Conservation (phyloP, 30 jellyfish, hydroid and myxozoan genomes). For the Chironex yamaguchii region DNA sequence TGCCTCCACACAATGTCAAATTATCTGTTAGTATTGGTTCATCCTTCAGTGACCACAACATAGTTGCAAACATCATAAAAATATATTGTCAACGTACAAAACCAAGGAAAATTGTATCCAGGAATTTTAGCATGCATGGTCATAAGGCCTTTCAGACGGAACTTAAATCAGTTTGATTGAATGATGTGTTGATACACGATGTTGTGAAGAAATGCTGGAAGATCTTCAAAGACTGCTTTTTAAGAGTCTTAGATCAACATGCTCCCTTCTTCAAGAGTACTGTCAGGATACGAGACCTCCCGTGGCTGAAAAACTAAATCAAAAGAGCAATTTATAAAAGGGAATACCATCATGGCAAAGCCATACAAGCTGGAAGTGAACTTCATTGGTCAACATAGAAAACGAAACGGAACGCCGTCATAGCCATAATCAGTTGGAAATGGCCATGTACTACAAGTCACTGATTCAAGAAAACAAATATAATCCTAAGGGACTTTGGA, state of each 20-base stretch:
- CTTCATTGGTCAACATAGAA: slow-evolving; percentile 69
- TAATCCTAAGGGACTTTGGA: slow-evolving; percentile 68
- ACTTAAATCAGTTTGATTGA: slow-evolving; percentile 51
- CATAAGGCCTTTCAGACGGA: slow-evolving; percentile 65
- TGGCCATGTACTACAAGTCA: slow-evolving; percentile 16
- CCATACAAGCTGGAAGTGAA: slow-evolving; percentile 54
- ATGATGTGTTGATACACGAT: slow-evolving; percentile 6
- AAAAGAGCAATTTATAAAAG: slow-evolving; percentile 23
- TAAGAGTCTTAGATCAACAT: slow-evolving; percentile 46
- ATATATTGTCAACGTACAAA: slow-evolving; percentile 60
- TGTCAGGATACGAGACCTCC: slow-evolving; percentile 61
- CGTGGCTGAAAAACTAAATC: slow-evolving; percentile 70
- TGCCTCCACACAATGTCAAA: slow-evolving; percentile 61
- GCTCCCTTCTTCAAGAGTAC: slow-evolving; percentile 68
- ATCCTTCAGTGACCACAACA: slow-evolving; percentile 72
- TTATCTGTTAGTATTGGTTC: slow-evolving; percentile 69
- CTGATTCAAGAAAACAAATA: slow-evolving; percentile 61
- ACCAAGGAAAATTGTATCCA: slow-evolving; percentile 35
- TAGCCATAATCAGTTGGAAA: too few species aligned
- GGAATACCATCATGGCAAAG: slow-evolving; percentile 64
- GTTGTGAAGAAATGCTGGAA: slow-evolving; percentile 60
- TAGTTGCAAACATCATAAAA: slow-evolving; percentile 54
- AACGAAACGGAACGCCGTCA: slow-evolving; percentile 46
- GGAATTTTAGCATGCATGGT: slow-evolving; percentile 56
- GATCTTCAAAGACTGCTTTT: slow-evolving; percentile 44